A percentile compares a stretch with the other conserved stretches of the same genome.
phyloP scores from a whole-genome alignment of 2,888 invertebrate species.

The Acanthacorydalis orientalis region DNA sequence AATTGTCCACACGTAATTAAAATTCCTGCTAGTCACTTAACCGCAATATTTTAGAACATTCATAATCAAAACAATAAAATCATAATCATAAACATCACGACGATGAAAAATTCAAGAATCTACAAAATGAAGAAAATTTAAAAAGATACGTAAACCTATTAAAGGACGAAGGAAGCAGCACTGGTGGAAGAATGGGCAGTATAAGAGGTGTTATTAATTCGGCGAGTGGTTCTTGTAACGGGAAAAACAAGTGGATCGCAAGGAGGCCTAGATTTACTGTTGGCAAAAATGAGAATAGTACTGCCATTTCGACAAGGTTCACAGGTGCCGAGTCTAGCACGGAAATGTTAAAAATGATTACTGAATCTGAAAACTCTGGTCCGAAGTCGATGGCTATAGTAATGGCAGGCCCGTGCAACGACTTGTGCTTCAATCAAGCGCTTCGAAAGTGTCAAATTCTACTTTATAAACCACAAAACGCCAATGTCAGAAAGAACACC shows the following conservation, averaged over 20 bases:
- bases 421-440: conserved; percentile 24
- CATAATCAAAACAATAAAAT: no score
- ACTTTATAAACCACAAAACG: conserved; percentile 70
- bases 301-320: conserved; percentile 25
- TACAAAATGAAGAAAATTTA: conserved; percentile 81
- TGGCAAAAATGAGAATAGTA: conserved; percentile 30
- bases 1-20: no score
- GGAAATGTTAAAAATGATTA: conserved; percentile 45
- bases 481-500: conserved; percentile 70
- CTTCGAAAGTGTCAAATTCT: conserved; percentile 44
- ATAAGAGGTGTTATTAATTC: conserved; percentile 15
- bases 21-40: no score
- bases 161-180: conserved; percentile 40
- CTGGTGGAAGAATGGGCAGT: conserved; percentile 32
- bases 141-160: conserved; percentile 67
- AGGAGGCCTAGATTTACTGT: conserved; percentile 25
- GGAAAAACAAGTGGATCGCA: conserved; percentile 19
- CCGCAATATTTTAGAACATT: no score
- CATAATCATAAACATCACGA: conserved; percentile 52
- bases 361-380: conserved; percentile 34
- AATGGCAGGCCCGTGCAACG: conserved; percentile 21
- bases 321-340: conserved; percentile 29
- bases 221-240: conserved; percentile 12
- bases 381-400: conserved; percentile 20
- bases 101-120: conserved; percentile 79